Evolutionary conservation across 2,888 invertebrate species (phyloP), one percentile per base, ranked within the genome.

Genomic region (Platycheirus albimanus): DNA sequence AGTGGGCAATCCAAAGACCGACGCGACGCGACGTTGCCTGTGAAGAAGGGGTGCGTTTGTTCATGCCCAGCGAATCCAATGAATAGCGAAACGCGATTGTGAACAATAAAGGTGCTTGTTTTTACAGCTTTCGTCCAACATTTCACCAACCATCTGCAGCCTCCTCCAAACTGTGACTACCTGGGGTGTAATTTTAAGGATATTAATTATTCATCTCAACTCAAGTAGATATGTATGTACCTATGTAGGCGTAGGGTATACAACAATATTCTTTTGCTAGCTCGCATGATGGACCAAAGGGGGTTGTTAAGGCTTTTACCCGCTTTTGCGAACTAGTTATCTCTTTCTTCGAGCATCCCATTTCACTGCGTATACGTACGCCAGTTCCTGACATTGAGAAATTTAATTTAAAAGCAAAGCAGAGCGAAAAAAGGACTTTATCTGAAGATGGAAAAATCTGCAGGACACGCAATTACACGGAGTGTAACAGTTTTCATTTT

Each of bases 401-500:
- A 83, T 83, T 83, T 83, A 83, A 83, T 83, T 83, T 83, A 72
- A 83, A 83, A 74, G 69, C 69, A 78, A 72, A 36, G 33, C 41
- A 63, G 51, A 72, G 30, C 30, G 1, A 58, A 69, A 67, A 83
- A 67, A 56, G 72, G 72, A 78, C 78, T 69, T 64, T 72, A 74
- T 83, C 56, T 71, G 56, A 58, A 83, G 56, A 69, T 69, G 72
- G 64, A 69, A 83, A n/a, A 83, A 69, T 83, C 64, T 72, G 69
- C 69, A 83, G 78, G 72, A 83, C 83, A 83, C 72, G 83, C 83
- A 78, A 83, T 83, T 78, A 83, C 83, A 83, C 78, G 83, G 72
- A 49, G 72, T 69, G 83, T 83, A 83, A 78, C 63, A 83, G 67
- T 83, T 69, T 58, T 71, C 38, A 38, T 64, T 64, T 36, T 47